Conservation (phyloP, 2,888 invertebrate species). For the Leptothorax acervorum region DNA sequence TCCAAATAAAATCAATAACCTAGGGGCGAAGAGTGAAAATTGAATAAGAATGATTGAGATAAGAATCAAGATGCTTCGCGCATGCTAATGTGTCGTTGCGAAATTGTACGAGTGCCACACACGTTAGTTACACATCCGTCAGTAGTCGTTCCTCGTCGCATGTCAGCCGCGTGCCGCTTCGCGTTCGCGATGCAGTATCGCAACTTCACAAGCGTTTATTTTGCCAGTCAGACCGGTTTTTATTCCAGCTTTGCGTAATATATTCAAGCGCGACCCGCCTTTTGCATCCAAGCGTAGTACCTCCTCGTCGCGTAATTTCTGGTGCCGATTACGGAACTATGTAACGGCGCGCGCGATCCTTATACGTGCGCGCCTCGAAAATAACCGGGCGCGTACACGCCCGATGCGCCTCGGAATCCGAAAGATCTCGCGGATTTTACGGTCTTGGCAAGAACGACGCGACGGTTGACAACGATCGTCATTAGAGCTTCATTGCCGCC, state of each 20-base stretch:
- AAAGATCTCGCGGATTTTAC: constrained; percentile 62
- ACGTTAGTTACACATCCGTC: constrained; percentile 31
- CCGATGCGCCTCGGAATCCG: constrained; percentile 37
- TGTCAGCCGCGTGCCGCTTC: constrained; percentile 48
- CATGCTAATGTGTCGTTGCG: constrained; percentile 24
- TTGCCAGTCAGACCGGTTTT: constrained; percentile 47
- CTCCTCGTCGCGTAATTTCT: constrained; percentile 34
- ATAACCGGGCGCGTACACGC: constrained; percentile 36
- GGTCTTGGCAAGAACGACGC: constrained; percentile 53
- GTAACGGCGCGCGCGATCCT: neutral
- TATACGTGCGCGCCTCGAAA: constrained; percentile 26
- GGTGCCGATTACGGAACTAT: constrained; percentile 42
- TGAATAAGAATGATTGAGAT: neutral
- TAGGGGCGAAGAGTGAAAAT: neutral
- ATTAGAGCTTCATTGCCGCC: constrained; percentile 83
- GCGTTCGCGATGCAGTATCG: constrained; percentile 33
- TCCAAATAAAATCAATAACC: neutral
- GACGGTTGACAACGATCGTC: constrained; percentile 78
- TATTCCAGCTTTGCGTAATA: constrained; percentile 38
- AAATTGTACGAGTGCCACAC: constrained; percentile 20
- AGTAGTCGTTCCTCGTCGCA: constrained; percentile 36
- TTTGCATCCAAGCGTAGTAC: neutral
- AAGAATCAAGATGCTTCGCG: neutral
- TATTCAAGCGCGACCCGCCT: constrained; percentile 28
- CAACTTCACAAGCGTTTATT: neutral